phyloP scores from a whole-genome alignment of 2,797 vertebrate genomes.

The Huso huso region DNA sequence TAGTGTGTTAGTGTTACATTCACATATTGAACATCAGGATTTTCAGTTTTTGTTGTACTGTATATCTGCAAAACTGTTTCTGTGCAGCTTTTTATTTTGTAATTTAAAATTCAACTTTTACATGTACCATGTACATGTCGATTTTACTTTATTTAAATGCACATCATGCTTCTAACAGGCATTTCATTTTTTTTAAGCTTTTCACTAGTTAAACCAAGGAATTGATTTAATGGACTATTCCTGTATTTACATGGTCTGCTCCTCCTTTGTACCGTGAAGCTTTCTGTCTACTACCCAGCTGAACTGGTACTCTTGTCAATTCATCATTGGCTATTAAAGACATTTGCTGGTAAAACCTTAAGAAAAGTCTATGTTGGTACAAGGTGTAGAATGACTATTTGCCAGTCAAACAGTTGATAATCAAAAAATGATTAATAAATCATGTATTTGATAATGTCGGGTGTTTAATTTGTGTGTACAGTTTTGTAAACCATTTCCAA shows the following conservation, averaged over 20 bases:
- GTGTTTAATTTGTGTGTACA: no score
- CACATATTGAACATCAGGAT: conserved; percentile 21
- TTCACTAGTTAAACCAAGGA: conserved; percentile 38
- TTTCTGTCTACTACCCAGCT: background rate
- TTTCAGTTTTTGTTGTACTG: conserved; percentile 40
- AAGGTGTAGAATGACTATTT: no score
- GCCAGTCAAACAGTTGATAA: no score
- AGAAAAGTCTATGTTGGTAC: no score
- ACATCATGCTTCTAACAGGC: conserved; percentile 80
- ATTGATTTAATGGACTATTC: conserved; percentile 50
- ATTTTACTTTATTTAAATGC: conserved; percentile 58
- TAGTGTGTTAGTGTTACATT: conserved; percentile 16
- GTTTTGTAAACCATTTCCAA: no score
- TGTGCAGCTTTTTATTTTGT: conserved; percentile 61
- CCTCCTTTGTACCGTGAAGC: background rate
- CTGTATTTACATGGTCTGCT: conserved; percentile 43
- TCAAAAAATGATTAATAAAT: no score
- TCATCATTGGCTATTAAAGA: background rate
- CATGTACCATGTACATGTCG: conserved; percentile 69
- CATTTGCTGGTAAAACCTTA: no score
- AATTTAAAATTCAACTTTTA: conserved; percentile 63
- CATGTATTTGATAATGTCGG: no score
- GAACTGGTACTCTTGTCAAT: background rate
- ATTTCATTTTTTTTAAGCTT: conserved; percentile 61
- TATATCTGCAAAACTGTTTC: conserved; percentile 60